Percentiles rank a stretch among this genome's conserved stretches.
Evolutionary conservation across 2,797 vertebrate species (phyloP).

Genomic region (Sarcophilus harrisii): DNA sequence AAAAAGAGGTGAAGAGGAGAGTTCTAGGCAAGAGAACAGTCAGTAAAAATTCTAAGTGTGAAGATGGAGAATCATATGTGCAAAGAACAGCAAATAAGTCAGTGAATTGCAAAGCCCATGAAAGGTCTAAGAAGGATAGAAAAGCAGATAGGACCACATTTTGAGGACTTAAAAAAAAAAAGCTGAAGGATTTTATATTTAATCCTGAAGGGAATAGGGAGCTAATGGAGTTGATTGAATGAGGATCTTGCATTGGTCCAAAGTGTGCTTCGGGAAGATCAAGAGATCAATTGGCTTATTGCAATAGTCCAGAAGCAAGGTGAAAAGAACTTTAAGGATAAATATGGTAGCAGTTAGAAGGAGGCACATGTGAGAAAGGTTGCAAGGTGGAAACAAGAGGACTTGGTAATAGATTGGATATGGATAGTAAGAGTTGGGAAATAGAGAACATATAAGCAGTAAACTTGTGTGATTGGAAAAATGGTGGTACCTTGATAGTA

Average conservation of each 20-base stretch:
- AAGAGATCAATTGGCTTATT: not conserved
- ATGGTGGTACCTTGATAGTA: not conserved
- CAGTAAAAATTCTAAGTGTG: not conserved
- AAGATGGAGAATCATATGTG: not conserved
- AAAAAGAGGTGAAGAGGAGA: not conserved
- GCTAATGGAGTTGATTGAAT: not conserved
- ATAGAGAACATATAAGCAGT: not conserved
- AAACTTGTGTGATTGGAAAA: not conserved
- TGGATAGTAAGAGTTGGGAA: not conserved
- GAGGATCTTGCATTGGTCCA: not conserved
- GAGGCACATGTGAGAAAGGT: not conserved
- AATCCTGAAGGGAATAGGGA: no score
- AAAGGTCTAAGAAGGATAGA: not conserved
- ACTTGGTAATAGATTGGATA: not conserved
- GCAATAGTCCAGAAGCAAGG: not conserved
- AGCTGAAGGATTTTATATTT: not conserved
- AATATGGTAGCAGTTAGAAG: not conserved
- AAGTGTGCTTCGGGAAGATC: not conserved
- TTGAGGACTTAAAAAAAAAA: not conserved
- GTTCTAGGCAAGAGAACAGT: not conserved
- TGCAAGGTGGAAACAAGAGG: not conserved
- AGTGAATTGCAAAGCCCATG: not conserved
- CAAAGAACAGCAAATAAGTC: not conserved
- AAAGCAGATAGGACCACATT: not conserved
- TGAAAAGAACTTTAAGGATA: not conserved